Evolutionary conservation across 2,888 invertebrate genomes (phyloP), one percentile per base, ranked within the genome.

Genomic region (Criorhina ranunculi): DNA sequence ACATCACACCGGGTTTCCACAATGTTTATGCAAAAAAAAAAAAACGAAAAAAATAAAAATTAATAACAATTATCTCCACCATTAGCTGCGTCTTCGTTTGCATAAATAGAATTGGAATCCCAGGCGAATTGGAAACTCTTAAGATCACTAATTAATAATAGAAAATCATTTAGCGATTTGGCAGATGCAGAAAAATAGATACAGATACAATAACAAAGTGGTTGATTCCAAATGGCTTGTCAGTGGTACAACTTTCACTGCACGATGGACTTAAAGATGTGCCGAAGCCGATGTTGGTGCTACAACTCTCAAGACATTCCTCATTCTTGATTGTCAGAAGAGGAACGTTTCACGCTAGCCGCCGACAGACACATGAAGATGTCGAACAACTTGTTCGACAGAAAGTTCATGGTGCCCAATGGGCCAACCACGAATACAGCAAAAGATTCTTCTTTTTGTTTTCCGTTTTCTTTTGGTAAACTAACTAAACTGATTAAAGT

Each of bases 381-480:
- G 80, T 80, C 55, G 80, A 69, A 82, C 82, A 82, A 77, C 77
- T 67, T 82, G 82, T 82, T 77, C 60, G 82, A 82, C 82, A 77
- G 82, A 82, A 82, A 77, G 82, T 82, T 82, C 82, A 4, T 24
- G 24, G 24, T 24, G 24, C 24, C 24, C 24, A 24, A 24, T 24
- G 24, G 24, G 24, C 2, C 24, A 24, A 24, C 24, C 24, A 24
- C 24, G 4, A 24, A 1, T 4, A 53, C 11, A 24, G 8, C 44
- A 42, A 53, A 4, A 24, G 24, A 44, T 60, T 40, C 42, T 57
- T 57, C 62, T 60, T 57, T 70, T 59, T 15, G 5, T 51, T 15
- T 15, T 69, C 12, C 64, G 44, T 60, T 77, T 72, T 60, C 78
- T 67, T 82, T 77, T 66, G 72, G 82, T 59, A 82, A 77, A 77